Base-by-base conservation (phyloP, 2,113 vertebrate genomes). In the Neolamprologus sp. region DNA sequence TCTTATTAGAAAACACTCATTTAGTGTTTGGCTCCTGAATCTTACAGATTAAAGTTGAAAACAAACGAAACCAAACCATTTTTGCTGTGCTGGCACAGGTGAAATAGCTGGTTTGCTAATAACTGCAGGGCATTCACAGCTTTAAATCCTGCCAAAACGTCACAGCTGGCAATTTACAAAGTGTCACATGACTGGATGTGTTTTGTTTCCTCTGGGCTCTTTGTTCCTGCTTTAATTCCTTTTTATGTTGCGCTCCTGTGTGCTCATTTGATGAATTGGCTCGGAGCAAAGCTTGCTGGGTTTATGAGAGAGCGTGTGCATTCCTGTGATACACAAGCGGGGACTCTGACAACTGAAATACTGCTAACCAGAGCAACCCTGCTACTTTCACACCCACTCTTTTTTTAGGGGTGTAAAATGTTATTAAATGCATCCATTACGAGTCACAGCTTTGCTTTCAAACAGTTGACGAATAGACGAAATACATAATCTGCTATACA, bases 11-110 rank as follows among this genome's bases (percentile, higher is more conserved):
- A 89, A 91, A 83, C 79, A 47, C 40, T 5, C 1, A 42, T 10
- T 10, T 26, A 21, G 53, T 10, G 16, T n/a, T 35, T 4, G 35
- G 31, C 55, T 7, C 17, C 19, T 17, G 21, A 71, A 84, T 87
- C 75, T 71, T 7, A 23, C 35, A 83, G 91, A 83, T 85, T 88
- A 84, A 90, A 85, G 78, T 75, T 78, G 23, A 51, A 87, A 84
- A 55, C 42, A 84, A 83, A 79, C 4, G 1, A 49, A 83, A 42
- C 9, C 45, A 49, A 49, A 75, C 16, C 42, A 2, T 12, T 49
- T 49, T 75, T 75, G 3, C 23, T 7, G 3, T 47, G 71, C 53
- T 90, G 82, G 57, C 49, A 13, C 79, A 87, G 88, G 84, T 90
- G 60, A 81, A 58, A 51, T 9, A 45, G 57, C 60, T 75, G 3